Evolutionary conservation across 2,888 invertebrate genomes (phyloP).

Genomic region (Ophion costatus): DNA sequence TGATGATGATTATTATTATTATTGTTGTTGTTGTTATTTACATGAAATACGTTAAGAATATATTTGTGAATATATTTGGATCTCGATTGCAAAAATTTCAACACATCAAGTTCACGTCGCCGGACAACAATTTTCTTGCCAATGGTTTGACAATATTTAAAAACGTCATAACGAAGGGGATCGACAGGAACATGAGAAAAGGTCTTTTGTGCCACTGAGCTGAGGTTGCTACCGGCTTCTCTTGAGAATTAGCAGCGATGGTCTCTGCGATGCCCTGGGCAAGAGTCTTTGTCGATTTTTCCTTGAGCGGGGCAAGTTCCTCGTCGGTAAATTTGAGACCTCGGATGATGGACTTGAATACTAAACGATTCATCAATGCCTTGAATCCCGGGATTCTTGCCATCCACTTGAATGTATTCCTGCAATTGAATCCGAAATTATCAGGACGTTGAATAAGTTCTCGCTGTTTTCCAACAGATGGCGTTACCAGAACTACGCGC

Average conservation of each 20-base stretch:
- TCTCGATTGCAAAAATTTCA: neutral
- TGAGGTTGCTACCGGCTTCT: constrained; percentile 2
- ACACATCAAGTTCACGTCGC: constrained; percentile 19
- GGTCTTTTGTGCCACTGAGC: constrained; percentile 34
- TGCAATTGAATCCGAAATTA: constrained; percentile 22
- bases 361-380: constrained; percentile 19
- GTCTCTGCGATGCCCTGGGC: constrained; percentile 42
- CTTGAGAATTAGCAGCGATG: neutral
- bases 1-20: too few relatives aligned
- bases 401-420: constrained; percentile 29
- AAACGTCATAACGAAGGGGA: constrained; percentile 39
- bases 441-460: too few relatives aligned
- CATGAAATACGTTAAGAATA: too few relatives aligned
- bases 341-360: constrained; percentile 26
- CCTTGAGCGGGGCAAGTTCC: constrained; percentile 32
- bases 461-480: too few relatives aligned
- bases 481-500: too few relatives aligned
- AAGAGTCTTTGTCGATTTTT: constrained; percentile 36
- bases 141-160: constrained; percentile 44
- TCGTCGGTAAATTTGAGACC: constrained; percentile 38
- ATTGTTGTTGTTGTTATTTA: too few relatives aligned
- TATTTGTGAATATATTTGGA: too few relatives aligned
- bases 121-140: constrained; percentile 24
- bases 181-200: constrained; percentile 44
- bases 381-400: constrained; percentile 26